Evolutionary conservation across 2,888 invertebrate species (phyloP), one percentile per base, ranked within the genome.

Genomic region (Camponotus fellah): DNA sequence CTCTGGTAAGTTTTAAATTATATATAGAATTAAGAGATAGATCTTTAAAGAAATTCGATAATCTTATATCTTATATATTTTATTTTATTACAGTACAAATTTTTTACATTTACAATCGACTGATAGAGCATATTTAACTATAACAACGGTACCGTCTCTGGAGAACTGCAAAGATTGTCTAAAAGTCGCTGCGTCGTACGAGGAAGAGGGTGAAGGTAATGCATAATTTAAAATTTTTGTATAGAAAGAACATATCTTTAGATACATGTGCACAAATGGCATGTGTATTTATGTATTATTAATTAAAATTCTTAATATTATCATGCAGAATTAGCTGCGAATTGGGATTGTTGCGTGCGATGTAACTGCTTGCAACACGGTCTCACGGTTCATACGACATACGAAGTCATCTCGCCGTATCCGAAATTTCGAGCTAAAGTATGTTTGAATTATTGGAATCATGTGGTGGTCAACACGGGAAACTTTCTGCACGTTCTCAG

Each of bases 341-440:
- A 95, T 85, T 95, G 95, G 95, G 95, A 95, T 87, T 94, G 95
- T 85, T 96, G 96, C 91, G 96, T 96, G 91, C 96, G 97, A 75
- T 96, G 96, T 92, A 95, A 97, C 90, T 99, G 99, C 94, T 95
- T 98, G 82, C 97, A 97, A 93, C 99, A 99, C 94, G 98, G 98
- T 93, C 97, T 98, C 90, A 98, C 98, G 68, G 97, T 99, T 88
- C 99, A 99, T 95, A 98, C 98, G 90, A 98, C 98, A 93, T 98
- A 98, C 94, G 98, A 98, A 93, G 97, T 98, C 91, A 97, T 98
- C n/a, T 97, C 97, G 65, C 98, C 98, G 72, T 97, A 97, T 91
- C 98, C 98, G 40, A 96, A 96, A 94, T 97, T 97, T 92, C 96
- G 97, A 90, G 97, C 97, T 0, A 96, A 96, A 10, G 96, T 97